Evolutionary conservation across 2,888 invertebrate genomes (phyloP).

Genomic region (Andrena dorsata): DNA sequence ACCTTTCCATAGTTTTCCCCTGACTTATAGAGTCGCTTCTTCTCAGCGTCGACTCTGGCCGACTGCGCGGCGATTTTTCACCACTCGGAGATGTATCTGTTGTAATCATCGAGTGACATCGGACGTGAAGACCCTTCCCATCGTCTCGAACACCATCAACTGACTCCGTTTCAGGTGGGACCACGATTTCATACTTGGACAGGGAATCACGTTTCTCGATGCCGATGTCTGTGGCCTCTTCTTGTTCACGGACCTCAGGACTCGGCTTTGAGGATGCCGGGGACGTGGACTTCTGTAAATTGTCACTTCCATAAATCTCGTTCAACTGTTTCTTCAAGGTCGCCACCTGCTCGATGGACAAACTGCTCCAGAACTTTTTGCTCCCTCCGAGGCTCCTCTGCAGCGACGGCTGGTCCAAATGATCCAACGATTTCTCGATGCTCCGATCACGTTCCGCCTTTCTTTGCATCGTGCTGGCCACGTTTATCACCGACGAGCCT

Average conservation of each 20-base stretch:
- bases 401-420: slow-evolving; percentile 85
- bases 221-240: neutral
- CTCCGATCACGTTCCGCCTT: slow-evolving; percentile 86
- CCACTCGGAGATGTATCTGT: slow-evolving; percentile 57
- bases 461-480: slow-evolving; percentile 90
- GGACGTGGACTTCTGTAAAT: slow-evolving; percentile 68
- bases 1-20: slow-evolving; percentile 72
- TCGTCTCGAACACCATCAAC: slow-evolving; percentile 65
- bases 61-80: neutral
- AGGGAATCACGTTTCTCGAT: slow-evolving; percentile 11
- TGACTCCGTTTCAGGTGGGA: slow-evolving; percentile 73
- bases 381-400: slow-evolving; percentile 88
- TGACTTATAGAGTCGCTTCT: slow-evolving; percentile 79
- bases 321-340: slow-evolving; percentile 92
- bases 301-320: slow-evolving; percentile 91
- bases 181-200: slow-evolving; percentile 78
- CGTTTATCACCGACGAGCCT: slow-evolving; percentile 92
- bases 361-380: slow-evolving; percentile 92
- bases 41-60: slow-evolving; percentile 64
- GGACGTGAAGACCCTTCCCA: slow-evolving; percentile 77
- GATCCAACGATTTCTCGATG: slow-evolving; percentile 83
- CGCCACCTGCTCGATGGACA: slow-evolving; percentile 93
- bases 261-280: slow-evolving; percentile 1
- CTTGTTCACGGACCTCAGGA: neutral
- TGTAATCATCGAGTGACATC: slow-evolving; percentile 82